Evolutionary conservation across 2,113 vertebrate species (phyloP).

Genomic region (Corythaixoides concolor): DNA sequence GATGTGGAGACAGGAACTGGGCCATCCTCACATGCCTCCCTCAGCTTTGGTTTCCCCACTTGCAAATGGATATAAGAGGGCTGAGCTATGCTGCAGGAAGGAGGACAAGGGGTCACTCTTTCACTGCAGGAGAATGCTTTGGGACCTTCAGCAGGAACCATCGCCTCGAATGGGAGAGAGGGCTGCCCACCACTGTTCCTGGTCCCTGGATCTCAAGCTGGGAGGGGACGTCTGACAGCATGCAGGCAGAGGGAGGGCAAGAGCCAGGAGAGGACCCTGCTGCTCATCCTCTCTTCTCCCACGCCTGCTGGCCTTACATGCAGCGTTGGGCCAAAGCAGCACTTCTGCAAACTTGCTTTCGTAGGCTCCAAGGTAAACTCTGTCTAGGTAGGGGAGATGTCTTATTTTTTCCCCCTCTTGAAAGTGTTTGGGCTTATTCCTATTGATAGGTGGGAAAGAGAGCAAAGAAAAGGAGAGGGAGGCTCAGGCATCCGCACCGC

Average conservation of each 20-base stretch:
- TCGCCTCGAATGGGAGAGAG: accelerated
- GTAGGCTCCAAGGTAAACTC: accelerated
- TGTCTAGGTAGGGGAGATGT: background rate
- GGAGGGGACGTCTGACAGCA: background rate
- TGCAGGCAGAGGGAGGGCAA: background rate
- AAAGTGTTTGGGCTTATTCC: background rate
- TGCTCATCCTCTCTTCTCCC: background rate
- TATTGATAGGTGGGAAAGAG: background rate
- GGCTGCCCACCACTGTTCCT: background rate
- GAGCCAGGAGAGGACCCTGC: background rate
- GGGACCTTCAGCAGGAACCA: background rate
- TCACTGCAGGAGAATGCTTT: background rate
- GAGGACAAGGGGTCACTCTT: background rate
- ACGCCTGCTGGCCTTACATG: accelerated
- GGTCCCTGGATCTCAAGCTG: background rate
- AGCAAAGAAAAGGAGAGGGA: background rate
- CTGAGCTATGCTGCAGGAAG: background rate
- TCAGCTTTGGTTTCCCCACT: background rate
- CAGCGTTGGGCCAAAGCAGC: background rate
- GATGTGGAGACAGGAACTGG: background rate
- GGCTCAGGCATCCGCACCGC: background rate
- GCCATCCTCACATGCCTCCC: background rate
- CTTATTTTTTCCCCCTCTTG: background rate
- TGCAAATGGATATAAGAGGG: background rate
- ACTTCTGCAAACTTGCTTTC: background rate